Conservation (phyloP, 37 sponge, comb jelly and placozoan genomes). For the Tethya wilhelma region DNA sequence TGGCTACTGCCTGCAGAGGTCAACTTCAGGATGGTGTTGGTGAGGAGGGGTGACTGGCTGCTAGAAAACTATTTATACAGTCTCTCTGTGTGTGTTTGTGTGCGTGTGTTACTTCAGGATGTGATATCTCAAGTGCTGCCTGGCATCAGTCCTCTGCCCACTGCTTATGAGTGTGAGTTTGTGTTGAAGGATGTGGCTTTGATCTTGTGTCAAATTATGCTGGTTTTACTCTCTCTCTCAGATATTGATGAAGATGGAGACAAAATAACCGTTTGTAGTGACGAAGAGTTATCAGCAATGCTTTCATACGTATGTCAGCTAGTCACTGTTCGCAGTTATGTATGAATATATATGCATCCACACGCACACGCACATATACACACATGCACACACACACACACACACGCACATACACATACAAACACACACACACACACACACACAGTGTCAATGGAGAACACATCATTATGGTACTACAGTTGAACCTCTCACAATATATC, state of each 20-base stretch:
- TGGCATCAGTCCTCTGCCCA: constrained; percentile 50
- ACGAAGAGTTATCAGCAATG: constrained; percentile 87
- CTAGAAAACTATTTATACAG: too few relatives aligned
- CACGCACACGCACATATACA: neutral
- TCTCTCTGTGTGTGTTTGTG: too few relatives aligned
- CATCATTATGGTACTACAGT: constrained; percentile 19
- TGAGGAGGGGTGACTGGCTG: too few relatives aligned
- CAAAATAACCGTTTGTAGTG: constrained; percentile 78
- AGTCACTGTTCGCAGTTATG: too few relatives aligned
- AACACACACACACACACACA: too few relatives aligned
- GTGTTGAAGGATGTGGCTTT: neutral
- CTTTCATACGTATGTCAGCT: constrained; percentile 55
- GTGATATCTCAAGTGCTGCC: constrained; percentile 60
- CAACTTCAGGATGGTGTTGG: constrained; percentile 78
- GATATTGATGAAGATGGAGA: constrained; percentile 90
- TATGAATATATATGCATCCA: too few relatives aligned
- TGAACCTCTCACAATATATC: constrained; percentile 58
- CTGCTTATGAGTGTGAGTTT: constrained; percentile 81
- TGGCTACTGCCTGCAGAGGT: constrained; percentile 70
- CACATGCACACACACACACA: neutral
- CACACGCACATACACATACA: neutral
- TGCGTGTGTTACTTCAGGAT: constrained; percentile 48
- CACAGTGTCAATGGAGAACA: constrained; percentile 76
- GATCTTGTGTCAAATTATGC: neutral
- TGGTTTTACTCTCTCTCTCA: neutral